Percentiles rank a stretch among this genome's conserved stretches.
Conservation (phyloP, 2,888 invertebrate species). For the Agrilus cyanescens region DNA sequence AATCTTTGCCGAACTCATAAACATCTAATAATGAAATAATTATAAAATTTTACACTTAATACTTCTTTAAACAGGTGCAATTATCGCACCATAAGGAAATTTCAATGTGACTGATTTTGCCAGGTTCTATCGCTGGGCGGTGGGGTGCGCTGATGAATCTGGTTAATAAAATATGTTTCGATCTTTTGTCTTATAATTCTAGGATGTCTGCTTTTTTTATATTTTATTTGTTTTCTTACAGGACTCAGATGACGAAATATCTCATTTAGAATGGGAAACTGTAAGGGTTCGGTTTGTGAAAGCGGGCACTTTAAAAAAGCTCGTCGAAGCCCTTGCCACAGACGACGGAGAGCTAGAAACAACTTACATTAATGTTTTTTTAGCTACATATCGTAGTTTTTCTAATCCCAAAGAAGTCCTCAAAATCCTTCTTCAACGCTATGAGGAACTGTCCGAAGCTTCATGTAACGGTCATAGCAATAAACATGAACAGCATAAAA, state of each 20-base stretch:
- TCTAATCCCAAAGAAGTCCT: conserved; percentile 79
- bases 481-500: conserved; percentile 59
- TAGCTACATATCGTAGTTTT: conserved; percentile 88
- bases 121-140: too few species aligned
- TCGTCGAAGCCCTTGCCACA: conserved; percentile 87
- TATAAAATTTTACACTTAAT: too few species aligned
- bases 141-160: too few species aligned
- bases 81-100: too few species aligned
- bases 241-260: conserved; percentile 86
- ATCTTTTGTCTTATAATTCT: background rate
- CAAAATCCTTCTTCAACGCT: conserved; percentile 65
- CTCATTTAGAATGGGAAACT: conserved; percentile 98
- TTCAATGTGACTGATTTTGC: too few species aligned
- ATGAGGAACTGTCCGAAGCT: conserved; percentile 53
- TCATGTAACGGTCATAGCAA: conserved; percentile 40
- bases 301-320: conserved; percentile 85
- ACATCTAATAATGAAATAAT: too few species aligned
- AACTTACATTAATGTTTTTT: conserved; percentile 94
- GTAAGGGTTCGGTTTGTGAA: conserved; percentile 90
- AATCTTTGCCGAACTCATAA: too few species aligned
- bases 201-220: conserved; percentile 6
- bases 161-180: conserved; percentile 1
- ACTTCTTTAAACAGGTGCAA: too few species aligned
- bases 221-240: conserved; percentile 28
- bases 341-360: conserved; percentile 95